phyloP scores from a whole-genome alignment of 2,888 invertebrate genomes.

The Watsonalla cultraria region DNA sequence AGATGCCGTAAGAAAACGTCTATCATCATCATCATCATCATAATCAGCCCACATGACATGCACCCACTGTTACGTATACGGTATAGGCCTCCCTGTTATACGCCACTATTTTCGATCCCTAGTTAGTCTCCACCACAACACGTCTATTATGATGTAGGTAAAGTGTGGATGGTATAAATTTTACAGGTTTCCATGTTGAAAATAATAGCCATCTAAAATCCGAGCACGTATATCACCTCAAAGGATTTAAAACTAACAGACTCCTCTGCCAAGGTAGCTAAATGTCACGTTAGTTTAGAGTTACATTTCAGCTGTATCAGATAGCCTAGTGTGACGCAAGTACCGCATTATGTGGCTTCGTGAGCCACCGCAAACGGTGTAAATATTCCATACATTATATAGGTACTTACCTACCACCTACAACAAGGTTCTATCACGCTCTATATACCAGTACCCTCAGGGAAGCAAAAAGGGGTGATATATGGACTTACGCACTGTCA shows the following conservation, averaged over 20 bases:
- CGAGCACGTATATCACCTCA: background rate
- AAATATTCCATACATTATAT: constrained; percentile 12
- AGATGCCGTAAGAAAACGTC: too few relatives aligned
- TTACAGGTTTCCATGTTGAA: too few relatives aligned
- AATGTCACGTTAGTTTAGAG: constrained; percentile 38
- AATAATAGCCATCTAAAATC: background rate
- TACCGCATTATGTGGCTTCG: constrained; percentile 66
- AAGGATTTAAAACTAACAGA: background rate
- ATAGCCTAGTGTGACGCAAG: constrained; percentile 45
- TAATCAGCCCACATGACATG: too few relatives aligned
- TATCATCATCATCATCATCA: too few relatives aligned
- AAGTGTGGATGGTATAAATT: too few relatives aligned
- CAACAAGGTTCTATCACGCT: constrained; percentile 13
- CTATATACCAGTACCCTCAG: constrained; percentile 2
- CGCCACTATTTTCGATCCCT: too few relatives aligned
- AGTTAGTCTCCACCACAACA: too few relatives aligned
- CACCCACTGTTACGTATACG: too few relatives aligned
- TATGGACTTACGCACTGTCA: background rate
- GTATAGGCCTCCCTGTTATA: too few relatives aligned
- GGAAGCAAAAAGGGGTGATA: background rate
- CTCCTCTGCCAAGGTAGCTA: background rate
- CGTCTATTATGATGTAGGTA: too few relatives aligned
- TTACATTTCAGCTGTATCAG: constrained; percentile 63
- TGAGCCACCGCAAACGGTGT: constrained; percentile 45
- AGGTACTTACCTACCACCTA: constrained; percentile 4